Percentiles rank a stretch among this genome's conserved stretches.
Evolutionary conservation across 2,797 vertebrate species (phyloP).

Genomic region (Anisognathus igniventris): DNA sequence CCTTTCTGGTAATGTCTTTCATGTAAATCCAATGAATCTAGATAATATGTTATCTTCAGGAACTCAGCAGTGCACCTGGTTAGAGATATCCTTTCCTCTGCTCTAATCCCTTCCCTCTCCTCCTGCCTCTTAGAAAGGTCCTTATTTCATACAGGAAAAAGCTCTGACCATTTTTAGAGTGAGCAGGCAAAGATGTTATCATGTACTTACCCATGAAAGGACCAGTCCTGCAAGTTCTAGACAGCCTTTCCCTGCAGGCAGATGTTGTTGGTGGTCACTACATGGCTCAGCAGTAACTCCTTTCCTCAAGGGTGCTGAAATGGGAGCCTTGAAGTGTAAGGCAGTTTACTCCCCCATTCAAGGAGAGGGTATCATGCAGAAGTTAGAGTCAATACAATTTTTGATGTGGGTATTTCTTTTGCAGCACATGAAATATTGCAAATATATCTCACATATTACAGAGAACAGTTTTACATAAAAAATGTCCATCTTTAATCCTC

Average conservation of each 20-base stretch:
- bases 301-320: background rate
- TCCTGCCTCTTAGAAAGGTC: background rate
- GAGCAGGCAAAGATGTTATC: background rate
- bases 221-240: background rate
- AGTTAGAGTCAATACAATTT: background rate
- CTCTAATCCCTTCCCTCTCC: background rate
- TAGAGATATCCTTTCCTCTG: background rate
- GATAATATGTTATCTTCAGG: background rate
- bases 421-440: background rate
- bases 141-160: background rate
- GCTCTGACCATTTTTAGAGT: background rate
- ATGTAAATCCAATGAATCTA: background rate
- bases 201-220: rapidly evolving
- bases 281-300: background rate
- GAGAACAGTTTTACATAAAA: background rate
- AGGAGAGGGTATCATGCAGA: background rate
- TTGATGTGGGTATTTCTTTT: background rate
- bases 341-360: background rate
- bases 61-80: background rate
- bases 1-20: background rate
- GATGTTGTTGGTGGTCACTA: background rate
- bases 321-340: background rate
- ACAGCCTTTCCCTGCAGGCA: background rate
- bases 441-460: background rate
- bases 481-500: background rate